A percentile compares a stretch with the other conserved stretches of the same genome.
Conservation (phyloP, 2,113 vertebrate genomes). For the Entomyzon cyanotis region DNA sequence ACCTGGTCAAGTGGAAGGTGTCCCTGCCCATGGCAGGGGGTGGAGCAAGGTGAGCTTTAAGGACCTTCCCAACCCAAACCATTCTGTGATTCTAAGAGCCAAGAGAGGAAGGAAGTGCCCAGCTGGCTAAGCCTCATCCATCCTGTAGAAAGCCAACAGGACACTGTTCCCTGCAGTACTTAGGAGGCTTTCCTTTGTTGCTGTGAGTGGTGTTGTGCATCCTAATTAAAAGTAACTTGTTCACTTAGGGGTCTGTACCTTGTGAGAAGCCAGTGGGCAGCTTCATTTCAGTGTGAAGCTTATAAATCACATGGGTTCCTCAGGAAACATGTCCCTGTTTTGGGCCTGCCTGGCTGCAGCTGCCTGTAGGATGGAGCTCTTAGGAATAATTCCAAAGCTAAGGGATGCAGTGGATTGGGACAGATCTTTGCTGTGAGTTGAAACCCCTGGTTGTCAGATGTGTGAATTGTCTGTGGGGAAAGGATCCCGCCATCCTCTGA, state of each 20-base stretch:
- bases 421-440: not conserved
- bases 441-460: not conserved
- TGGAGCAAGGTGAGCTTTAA: not conserved
- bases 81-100: not conserved
- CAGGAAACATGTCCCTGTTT: not conserved
- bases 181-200: not conserved
- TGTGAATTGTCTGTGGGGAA: not conserved
- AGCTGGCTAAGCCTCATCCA: not conserved
- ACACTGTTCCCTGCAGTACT: not conserved
- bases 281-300: not conserved
- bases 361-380: not conserved
- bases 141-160: not conserved
- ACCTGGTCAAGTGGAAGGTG: not conserved
- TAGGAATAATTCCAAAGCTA: not conserved
- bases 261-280: not conserved
- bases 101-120: not conserved
- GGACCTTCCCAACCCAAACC: not conserved
- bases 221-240: not conserved
- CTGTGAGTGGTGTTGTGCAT: not conserved
- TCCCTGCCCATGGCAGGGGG: not conserved
- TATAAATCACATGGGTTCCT: not conserved
- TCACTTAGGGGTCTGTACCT: not conserved
- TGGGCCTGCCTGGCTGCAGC: not conserved
- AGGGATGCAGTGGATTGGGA: not conserved
- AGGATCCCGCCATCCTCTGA: accelerated